phyloP scores from a whole-genome alignment of 2,888 invertebrate genomes.

The Dermolepida albohirtum region DNA sequence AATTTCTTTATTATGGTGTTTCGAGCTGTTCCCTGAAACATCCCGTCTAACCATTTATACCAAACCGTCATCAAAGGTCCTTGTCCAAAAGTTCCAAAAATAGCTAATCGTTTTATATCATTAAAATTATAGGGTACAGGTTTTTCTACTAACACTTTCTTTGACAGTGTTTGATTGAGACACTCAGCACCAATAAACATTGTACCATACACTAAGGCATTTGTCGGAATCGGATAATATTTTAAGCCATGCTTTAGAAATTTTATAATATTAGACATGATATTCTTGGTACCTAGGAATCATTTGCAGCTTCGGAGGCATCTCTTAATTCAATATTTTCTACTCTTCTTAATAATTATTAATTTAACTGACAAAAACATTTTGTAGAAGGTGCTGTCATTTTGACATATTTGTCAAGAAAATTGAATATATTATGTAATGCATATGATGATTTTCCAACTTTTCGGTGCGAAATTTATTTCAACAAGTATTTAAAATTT shows the following conservation, averaged over 20 bases:
- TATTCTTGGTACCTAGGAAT: slow-evolving; percentile 13
- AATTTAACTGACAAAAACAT: no score
- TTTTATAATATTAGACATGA: slow-evolving; percentile 52
- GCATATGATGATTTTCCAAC: no score
- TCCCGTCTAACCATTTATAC: slow-evolving; percentile 81
- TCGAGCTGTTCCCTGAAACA: slow-evolving; percentile 74
- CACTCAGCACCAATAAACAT: slow-evolving; percentile 85
- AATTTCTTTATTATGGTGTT: slow-evolving; percentile 77
- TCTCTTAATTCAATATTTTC: no score
- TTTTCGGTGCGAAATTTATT: no score
- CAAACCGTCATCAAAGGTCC: slow-evolving; percentile 73
- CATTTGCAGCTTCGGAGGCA: neutral
- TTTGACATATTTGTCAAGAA: no score
- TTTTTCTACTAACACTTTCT: slow-evolving; percentile 67
- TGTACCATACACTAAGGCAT: slow-evolving; percentile 77
- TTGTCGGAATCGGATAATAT: slow-evolving; percentile 66
- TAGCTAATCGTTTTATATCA: slow-evolving; percentile 70
- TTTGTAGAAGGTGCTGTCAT: no score
- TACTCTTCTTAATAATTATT: no score
- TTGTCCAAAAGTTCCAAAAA: slow-evolving; percentile 72
- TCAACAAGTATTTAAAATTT: no score
- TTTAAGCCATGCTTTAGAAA: slow-evolving; percentile 61
- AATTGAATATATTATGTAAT: no score
- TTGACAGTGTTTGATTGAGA: slow-evolving; percentile 81
- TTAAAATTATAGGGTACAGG: slow-evolving; percentile 66